Evolutionary conservation across 2,888 invertebrate species (phyloP).

Genomic region (Nezara viridula): DNA sequence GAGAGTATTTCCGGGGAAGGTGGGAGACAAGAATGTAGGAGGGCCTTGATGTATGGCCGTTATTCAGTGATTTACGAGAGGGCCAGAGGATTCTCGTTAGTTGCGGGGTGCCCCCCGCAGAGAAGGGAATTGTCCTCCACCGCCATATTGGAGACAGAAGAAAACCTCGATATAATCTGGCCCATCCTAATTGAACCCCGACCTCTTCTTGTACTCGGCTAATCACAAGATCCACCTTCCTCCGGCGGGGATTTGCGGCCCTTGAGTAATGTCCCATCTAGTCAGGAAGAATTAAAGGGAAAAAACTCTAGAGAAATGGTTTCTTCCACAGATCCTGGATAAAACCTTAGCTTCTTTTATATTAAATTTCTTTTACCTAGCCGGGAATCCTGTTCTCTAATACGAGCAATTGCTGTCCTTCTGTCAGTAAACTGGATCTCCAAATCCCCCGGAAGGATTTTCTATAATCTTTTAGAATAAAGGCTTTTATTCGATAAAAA

Average conservation of each 20-base stretch:
- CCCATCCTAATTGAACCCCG: constrained; percentile 42
- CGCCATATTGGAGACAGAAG: constrained; percentile 45
- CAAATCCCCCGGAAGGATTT: background rate
- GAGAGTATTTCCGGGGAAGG: constrained; percentile 30
- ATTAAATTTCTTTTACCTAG: background rate
- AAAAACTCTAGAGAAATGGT: constrained; percentile 19
- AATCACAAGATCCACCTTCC: constrained; percentile 36
- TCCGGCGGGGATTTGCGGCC: background rate
- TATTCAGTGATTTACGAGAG: constrained; percentile 50
- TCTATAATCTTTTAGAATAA: background rate
- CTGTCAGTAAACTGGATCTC: background rate
- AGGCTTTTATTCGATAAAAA: too few species aligned
- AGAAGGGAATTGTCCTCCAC: background rate
- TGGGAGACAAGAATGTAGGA: constrained; percentile 46
- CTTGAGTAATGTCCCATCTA: constrained; percentile 29
- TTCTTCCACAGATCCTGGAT: background rate
- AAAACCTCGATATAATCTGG: constrained; percentile 44
- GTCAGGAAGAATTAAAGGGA: background rate
- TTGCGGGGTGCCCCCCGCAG: constrained; percentile 32
- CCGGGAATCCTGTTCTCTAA: background rate
- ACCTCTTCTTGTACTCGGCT: constrained; percentile 37
- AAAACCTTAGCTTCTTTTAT: background rate
- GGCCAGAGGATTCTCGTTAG: constrained; percentile 45
- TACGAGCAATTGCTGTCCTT: background rate
- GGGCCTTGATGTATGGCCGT: constrained; percentile 47